Conservation (phyloP, 2,797 vertebrate genomes). For the Eutrigla gurnardus region DNA sequence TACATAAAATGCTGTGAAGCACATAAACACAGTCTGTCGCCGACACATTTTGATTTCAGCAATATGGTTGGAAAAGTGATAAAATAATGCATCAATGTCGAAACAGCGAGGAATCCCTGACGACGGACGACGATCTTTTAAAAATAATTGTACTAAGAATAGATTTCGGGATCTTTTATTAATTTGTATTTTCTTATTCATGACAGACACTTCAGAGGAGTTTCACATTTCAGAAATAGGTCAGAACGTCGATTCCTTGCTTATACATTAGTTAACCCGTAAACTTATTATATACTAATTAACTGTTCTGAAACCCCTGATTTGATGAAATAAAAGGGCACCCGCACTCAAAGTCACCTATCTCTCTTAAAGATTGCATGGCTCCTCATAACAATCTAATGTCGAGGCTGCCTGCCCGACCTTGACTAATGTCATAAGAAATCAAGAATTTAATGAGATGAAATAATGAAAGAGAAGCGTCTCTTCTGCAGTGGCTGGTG, state of each 20-base stretch:
- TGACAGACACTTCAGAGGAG: neutral
- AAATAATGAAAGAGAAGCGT: conserved; percentile 16
- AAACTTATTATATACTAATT: neutral
- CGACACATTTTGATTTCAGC: conserved; percentile 5
- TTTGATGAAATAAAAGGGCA: conserved; percentile 1
- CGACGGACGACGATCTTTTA: neutral
- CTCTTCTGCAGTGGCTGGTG: conserved; percentile 5
- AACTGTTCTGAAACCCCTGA: neutral
- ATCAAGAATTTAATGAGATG: conserved; percentile 36
- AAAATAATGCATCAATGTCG: neutral
- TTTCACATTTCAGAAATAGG: neutral
- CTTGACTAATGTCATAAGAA: conserved; percentile 29
- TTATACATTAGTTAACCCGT: neutral
- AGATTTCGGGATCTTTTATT: neutral
- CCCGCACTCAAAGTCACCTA: neutral
- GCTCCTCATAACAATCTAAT: neutral
- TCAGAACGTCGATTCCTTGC: neutral
- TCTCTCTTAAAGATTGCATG: conserved; percentile 4
- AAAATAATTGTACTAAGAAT: neutral
- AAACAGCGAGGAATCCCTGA: neutral
- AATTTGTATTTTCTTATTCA: neutral
- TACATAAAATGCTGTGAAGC: conserved; percentile 12
- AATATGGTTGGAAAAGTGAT: conserved; percentile 3
- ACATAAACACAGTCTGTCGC: conserved; percentile 10
- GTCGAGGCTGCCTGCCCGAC: neutral